Conservation (phyloP, 2,888 invertebrate species). For the Spialia ferax region DNA sequence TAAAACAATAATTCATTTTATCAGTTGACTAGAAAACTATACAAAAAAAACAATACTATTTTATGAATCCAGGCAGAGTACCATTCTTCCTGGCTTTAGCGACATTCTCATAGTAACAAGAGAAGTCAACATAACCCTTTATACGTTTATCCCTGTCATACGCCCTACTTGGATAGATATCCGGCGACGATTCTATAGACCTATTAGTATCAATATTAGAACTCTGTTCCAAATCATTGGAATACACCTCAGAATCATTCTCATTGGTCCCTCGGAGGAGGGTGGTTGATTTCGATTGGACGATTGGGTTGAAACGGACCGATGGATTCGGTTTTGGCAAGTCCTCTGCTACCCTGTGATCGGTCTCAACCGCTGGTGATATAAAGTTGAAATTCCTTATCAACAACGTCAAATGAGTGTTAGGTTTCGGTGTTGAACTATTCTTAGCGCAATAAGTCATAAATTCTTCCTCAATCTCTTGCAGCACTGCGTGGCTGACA, state of each 20-base stretch:
- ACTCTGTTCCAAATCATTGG: constrained; percentile 64
- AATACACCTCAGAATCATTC: constrained; percentile 74
- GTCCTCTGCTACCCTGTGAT: constrained; percentile 14
- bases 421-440: constrained; percentile 84
- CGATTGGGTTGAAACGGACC: constrained; percentile 88
- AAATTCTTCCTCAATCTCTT: constrained; percentile 94
- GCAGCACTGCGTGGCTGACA: constrained; percentile 95
- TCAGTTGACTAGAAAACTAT: neutral
- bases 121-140: constrained; percentile 94
- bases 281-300: constrained; percentile 82
- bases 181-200: constrained; percentile 74
- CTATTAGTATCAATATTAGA: constrained; percentile 73
- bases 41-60: constrained; percentile 53
- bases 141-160: constrained; percentile 90
- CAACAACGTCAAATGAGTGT: constrained; percentile 94
- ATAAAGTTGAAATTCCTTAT: constrained; percentile 95
- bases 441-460: constrained; percentile 90
- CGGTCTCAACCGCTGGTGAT: constrained; percentile 85
- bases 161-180: constrained; percentile 69
- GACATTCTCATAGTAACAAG: constrained; percentile 91
- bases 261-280: constrained; percentile 60
- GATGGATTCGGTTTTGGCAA: constrained; percentile 51
- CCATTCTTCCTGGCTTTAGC: constrained; percentile 89
- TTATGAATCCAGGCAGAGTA: constrained; percentile 88
- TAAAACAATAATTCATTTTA: too few species aligned